Percentiles rank a stretch among this genome's conserved stretches.
phyloP scores from a whole-genome alignment of 2,888 invertebrate species.

The Agapostemon virescens region DNA sequence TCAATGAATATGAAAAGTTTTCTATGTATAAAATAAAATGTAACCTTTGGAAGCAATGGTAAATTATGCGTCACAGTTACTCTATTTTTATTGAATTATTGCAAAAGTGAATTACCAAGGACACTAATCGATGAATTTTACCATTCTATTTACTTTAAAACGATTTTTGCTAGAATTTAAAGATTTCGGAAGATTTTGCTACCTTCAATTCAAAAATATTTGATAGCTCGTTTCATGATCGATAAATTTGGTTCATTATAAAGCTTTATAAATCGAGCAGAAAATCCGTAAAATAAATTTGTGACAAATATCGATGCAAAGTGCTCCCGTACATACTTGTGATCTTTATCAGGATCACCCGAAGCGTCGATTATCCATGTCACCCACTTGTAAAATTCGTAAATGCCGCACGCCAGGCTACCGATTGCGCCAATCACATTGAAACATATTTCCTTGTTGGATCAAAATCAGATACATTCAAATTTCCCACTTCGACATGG shows the following conservation, averaged over 20 bases:
- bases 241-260: background rate
- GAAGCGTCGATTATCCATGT: conserved; percentile 47
- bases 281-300: background rate
- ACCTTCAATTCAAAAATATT: background rate
- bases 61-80: too few relatives aligned
- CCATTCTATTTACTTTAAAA: background rate
- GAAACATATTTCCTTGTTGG: conserved; percentile 65
- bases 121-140: background rate
- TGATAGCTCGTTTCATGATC: background rate
- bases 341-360: conserved; percentile 23
- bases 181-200: background rate
- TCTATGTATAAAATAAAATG: too few relatives aligned
- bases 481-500: background rate
- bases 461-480: background rate
- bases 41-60: too few relatives aligned
- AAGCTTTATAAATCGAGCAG: too few relatives aligned
- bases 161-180: background rate
- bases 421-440: conserved; percentile 57
- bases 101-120: too few relatives aligned
- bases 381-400: conserved; percentile 63
- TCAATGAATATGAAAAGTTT: background rate
- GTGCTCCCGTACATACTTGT: conserved; percentile 54
- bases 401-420: conserved; percentile 61
- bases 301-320: background rate
- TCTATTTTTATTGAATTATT: too few relatives aligned